Conservation (phyloP, 2,888 invertebrate species). For the Dione vanillae region DNA sequence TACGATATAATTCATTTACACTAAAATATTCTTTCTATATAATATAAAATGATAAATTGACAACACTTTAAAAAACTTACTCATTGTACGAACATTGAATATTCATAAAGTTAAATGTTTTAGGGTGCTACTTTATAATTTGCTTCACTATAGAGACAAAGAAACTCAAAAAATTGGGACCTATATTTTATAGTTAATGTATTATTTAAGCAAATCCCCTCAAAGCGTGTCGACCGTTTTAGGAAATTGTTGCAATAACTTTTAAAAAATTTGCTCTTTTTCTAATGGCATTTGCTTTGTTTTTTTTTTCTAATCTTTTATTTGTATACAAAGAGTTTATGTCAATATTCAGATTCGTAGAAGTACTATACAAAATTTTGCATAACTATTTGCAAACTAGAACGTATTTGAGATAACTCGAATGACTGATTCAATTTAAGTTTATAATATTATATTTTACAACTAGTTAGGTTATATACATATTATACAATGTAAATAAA, state of each 20-base stretch:
- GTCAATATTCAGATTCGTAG: slow-evolving; percentile 75
- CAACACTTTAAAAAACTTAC: slow-evolving; percentile 26
- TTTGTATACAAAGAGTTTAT: slow-evolving; percentile 62
- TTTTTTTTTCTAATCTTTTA: slow-evolving; percentile 56
- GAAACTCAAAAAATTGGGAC: slow-evolving; percentile 57
- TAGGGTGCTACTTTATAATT: slow-evolving; percentile 58
- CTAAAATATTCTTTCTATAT: slow-evolving; percentile 3
- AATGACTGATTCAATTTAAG: neutral
- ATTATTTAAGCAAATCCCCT: slow-evolving; percentile 60
- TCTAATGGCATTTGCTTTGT: slow-evolving; percentile 55
- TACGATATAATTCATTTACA: too few species aligned
- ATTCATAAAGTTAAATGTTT: slow-evolving; percentile 38
- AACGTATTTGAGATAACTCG: slow-evolving; percentile 5
- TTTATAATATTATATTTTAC: neutral
- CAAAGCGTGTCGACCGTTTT: slow-evolving; percentile 56
- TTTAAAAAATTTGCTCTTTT: slow-evolving; percentile 55
- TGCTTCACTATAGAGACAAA: slow-evolving; percentile 48
- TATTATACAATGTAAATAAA: neutral
- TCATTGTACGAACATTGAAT: slow-evolving; percentile 31
- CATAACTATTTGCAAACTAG: slow-evolving; percentile 62
- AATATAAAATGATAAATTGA: neutral
- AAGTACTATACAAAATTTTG: slow-evolving; percentile 62
- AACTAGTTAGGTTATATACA: neutral
- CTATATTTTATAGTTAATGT: slow-evolving; percentile 55
- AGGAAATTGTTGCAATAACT: slow-evolving; percentile 57